Evolutionary conservation across 2,888 invertebrate genomes (phyloP), one percentile per base, ranked within the genome.

Genomic region (Hemaris fuciformis): DNA sequence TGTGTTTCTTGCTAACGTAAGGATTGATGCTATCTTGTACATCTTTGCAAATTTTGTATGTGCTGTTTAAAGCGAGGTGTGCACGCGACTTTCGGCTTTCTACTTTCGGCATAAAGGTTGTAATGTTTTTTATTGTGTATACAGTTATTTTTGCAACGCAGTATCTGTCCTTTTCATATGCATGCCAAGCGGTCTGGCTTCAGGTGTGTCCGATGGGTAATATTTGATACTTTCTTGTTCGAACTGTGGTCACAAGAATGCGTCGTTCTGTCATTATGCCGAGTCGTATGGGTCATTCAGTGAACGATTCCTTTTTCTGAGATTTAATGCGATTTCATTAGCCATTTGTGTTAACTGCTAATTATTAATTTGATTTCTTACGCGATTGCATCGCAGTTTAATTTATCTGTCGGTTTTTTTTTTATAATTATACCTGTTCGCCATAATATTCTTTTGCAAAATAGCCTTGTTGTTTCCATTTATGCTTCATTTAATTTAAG

Each of bases 1-100:
- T 90, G 91, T 90, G 89, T 91, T 91, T 91, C 91, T 91, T 91
- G 91, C 89, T 88, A 90, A 89, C 89, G 86, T 87, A 87, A 88
- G 84, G 79, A 84, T 80, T 81, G 90, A 90, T 91, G 80, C 73
- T 87, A 91, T 91, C 90, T 83, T 74, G 74, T 72, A 69, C 76
- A 77, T 71, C 71, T 74, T 78, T 75, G 80, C 89, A 83, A 88
- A 79, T 74, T 83, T 83, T 77, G 75, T 75, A 73, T 67, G 79
- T 73, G 74, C 60, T 66, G 67, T 75, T 62, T 43, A 31, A 65
- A 68, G 66, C 64, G 31, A 13, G 59, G 59, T 58, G 61, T 59
- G 62, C 56, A 65, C 64, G 66, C 69, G 70, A 79, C 82, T 77
- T 76, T 78, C 67, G 65, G 62, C 73, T 80, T 77, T 80, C 76